Evolutionary conservation across 2,797 vertebrate species (phyloP).

Genomic region (Dryobates pubescens): DNA sequence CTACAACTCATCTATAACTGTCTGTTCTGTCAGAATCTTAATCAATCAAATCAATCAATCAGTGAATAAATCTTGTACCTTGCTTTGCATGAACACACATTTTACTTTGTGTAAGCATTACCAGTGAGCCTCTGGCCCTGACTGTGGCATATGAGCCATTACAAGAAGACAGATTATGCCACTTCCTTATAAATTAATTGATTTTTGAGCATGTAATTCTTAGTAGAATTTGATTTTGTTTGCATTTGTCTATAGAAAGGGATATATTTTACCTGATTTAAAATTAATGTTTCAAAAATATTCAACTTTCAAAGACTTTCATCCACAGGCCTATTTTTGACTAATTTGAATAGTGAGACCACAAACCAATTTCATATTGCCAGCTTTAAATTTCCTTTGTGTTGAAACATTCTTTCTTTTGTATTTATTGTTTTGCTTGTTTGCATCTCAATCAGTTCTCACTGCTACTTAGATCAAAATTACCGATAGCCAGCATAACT

Average conservation of each 20-base stretch:
- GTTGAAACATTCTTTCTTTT: neutral
- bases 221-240: neutral
- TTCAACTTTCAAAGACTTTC: neutral
- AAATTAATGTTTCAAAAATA: neutral
- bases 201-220: neutral
- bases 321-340: neutral
- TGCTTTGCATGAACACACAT: constrained; percentile 31
- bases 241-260: neutral
- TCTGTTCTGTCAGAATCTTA: constrained; percentile 30
- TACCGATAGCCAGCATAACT: neutral
- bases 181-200: neutral
- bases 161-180: neutral
- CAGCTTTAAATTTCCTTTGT: neutral
- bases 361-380: neutral
- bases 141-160: neutral
- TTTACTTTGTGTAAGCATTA: constrained; percentile 17
- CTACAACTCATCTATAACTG: constrained; percentile 21
- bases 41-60: constrained; percentile 55
- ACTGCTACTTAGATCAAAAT: neutral
- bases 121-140: neutral
- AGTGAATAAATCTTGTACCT: constrained; percentile 35
- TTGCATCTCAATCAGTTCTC: neutral
- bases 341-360: neutral
- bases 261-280: neutral
- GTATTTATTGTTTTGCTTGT: neutral